Evolutionary conservation across 2,888 invertebrate species (phyloP).

Genomic region (Argyresthia goedartella): DNA sequence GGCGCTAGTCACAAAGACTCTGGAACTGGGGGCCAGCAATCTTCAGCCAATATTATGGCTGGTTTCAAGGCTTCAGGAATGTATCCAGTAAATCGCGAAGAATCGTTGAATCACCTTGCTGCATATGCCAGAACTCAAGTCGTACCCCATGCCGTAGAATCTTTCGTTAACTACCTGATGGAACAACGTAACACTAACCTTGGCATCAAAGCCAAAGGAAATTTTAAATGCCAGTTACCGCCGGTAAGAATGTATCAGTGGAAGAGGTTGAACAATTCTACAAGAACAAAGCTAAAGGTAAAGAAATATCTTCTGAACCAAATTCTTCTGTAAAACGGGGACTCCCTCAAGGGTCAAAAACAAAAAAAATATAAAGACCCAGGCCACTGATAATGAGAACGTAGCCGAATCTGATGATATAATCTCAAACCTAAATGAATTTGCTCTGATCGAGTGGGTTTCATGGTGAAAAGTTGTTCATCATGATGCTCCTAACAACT

Average conservation of each 20-base stretch:
- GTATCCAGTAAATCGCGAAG: not conserved
- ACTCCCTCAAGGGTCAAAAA: constrained; percentile 1
- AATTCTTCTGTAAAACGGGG: not conserved
- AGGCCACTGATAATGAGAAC: no score
- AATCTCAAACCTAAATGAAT: no score
- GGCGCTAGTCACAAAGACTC: not conserved
- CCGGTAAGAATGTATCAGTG: constrained; percentile 1
- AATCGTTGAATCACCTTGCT: not conserved
- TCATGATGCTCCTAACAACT: no score
- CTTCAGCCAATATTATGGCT: not conserved
- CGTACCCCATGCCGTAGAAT: not conserved
- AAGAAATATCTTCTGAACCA: not conserved
- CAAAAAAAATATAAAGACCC: not conserved
- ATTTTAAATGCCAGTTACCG: not conserved
- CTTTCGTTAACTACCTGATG: not conserved
- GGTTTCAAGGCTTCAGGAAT: not conserved
- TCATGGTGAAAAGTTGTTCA: no score
- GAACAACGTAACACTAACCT: not conserved
- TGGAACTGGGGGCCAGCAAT: not conserved
- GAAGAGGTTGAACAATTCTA: not conserved
- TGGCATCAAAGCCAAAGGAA: not conserved
- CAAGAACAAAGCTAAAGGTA: constrained; percentile 1
- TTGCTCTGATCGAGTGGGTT: no score
- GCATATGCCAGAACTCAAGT: not conserved
- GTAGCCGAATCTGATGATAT: no score